A percentile compares a stretch with the other conserved stretches of the same genome.
These are phyloP conservation scores for Australoheros scitulus DNA, from an alignment of 2,113 vertebrate genomes.

Conservation along the genomic window DNA sequence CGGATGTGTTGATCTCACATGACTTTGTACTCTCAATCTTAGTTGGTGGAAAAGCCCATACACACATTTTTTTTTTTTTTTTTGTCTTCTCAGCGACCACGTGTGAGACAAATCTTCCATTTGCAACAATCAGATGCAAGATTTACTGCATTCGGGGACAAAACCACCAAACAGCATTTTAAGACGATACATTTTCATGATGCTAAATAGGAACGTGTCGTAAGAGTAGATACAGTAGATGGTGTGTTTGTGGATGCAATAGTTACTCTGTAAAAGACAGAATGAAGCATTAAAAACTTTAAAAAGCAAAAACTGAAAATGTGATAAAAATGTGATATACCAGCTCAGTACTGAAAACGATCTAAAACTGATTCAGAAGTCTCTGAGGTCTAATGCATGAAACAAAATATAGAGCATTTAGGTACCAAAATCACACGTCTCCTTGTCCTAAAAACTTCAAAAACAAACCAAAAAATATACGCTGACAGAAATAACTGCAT, in stretches of 20 bases:
- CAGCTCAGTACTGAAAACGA: not conserved
- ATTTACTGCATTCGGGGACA: too few relatives aligned
- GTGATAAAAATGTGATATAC: not conserved
- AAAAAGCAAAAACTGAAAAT: too few relatives aligned
- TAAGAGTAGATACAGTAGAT: too few relatives aligned
- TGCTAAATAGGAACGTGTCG: too few relatives aligned
- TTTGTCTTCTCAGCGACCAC: not conserved
- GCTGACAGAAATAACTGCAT: not conserved
- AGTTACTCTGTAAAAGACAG: too few relatives aligned
- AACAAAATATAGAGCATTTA: slow-evolving; percentile 27
- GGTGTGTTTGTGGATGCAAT: too few relatives aligned
- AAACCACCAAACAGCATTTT: too few relatives aligned
- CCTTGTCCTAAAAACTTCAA: slow-evolving; percentile 14
- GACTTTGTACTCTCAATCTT: not conserved
- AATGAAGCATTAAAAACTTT: too few relatives aligned
- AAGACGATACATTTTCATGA: too few relatives aligned
- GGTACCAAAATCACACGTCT: not conserved
- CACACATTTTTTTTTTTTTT: not conserved
- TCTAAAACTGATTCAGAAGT: not conserved
- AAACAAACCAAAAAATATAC: not conserved
- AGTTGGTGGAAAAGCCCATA: not conserved
- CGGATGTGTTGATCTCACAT: not conserved
- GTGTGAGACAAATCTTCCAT: not conserved
- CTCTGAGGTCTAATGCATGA: not conserved
- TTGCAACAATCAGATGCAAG: not conserved